Evolutionary conservation across 2,113 vertebrate species (phyloP).

Genomic region (Phaetusa simplex): DNA sequence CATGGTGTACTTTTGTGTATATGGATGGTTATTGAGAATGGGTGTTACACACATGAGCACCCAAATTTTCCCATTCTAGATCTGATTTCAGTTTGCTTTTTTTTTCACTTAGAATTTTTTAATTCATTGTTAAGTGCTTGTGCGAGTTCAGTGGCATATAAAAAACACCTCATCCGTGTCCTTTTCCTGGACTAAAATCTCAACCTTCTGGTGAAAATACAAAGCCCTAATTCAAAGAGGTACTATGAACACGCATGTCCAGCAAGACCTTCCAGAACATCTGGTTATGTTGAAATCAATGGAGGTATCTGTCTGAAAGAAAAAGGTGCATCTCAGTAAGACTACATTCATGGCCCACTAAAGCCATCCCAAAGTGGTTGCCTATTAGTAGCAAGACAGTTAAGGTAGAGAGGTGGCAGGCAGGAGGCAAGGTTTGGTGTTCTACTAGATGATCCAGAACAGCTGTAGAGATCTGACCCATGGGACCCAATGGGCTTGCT

Average conservation of each 20-base stretch:
- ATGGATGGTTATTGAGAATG: neutral
- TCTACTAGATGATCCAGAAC: neutral
- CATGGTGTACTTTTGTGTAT: accelerated
- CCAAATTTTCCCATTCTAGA: accelerated
- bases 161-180: neutral
- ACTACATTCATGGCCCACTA: neutral
- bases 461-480: neutral
- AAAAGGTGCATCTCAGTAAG: neutral
- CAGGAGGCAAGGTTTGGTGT: neutral
- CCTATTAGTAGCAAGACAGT: neutral
- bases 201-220: neutral
- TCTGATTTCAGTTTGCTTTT: neutral
- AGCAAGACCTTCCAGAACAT: neutral
- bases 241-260: neutral
- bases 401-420: neutral
- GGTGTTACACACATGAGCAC: neutral
- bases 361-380: neutral
- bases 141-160: neutral
- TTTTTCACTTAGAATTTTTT: neutral
- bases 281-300: neutral
- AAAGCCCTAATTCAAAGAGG: neutral
- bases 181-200: neutral
- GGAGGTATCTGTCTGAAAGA: neutral
- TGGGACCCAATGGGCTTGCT: neutral
- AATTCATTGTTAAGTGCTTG: neutral